phyloP scores from a whole-genome alignment of 2,797 vertebrate genomes.

The Sorex maritimensis region DNA sequence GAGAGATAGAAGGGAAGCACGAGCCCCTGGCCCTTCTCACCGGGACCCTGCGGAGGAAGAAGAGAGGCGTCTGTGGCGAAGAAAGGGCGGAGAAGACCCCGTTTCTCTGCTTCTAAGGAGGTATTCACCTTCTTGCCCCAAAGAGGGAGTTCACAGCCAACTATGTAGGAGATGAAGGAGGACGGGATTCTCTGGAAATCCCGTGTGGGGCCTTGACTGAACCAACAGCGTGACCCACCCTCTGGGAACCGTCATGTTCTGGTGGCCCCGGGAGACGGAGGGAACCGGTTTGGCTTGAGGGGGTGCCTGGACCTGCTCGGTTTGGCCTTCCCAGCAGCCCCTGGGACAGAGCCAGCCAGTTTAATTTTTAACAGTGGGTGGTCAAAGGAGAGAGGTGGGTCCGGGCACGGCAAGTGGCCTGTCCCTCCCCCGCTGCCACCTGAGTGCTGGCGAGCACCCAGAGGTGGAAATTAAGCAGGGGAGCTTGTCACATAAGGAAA shows the following conservation, averaged over 20 bases:
- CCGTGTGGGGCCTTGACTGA: neutral
- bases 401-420: neutral
- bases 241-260: neutral
- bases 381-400: neutral
- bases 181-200: neutral
- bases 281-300: neutral
- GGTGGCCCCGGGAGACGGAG: neutral
- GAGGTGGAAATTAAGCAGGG: neutral
- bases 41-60: neutral
- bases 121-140: neutral
- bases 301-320: neutral
- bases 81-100: neutral
- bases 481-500: conserved; percentile 4
- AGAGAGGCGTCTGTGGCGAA: neutral
- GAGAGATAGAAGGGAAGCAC: neutral
- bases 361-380: neutral
- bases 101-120: neutral
- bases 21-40: neutral
- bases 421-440: neutral
- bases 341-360: neutral
- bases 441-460: neutral
- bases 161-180: neutral
- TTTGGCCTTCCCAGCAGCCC: neutral
- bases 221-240: neutral
- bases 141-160: neutral